phyloP scores from a whole-genome alignment of 2,113 vertebrate species.

The Cygnus atratus region DNA sequence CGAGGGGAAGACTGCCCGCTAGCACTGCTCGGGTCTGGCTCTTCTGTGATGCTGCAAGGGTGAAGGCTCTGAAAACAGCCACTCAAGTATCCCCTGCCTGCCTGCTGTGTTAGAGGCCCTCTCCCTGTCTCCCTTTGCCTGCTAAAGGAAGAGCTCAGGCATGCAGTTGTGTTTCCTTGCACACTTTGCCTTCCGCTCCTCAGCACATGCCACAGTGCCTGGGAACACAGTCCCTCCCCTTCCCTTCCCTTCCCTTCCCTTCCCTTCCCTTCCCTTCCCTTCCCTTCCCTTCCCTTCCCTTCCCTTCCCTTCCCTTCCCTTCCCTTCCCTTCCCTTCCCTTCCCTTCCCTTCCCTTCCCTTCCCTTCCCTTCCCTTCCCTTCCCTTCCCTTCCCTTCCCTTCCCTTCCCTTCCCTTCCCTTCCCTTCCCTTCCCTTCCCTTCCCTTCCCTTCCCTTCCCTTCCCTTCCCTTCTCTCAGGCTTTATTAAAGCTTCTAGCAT shows the following conservation, averaged over 20 bases:
- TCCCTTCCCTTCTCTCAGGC: neutral
- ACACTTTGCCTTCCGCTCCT: neutral
- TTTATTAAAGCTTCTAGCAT: constrained; percentile 63
- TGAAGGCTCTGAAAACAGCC: constrained; percentile 45
- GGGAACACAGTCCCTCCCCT: neutral
- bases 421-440: neutral
- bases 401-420: neutral
- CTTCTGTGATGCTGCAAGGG: constrained; percentile 55
- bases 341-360: neutral
- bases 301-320: neutral
- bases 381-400: neutral
- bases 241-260: neutral
- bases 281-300: neutral
- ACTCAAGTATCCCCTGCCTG: neutral
- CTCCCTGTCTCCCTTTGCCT: neutral
- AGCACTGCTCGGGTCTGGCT: neutral
- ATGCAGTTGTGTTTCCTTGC: neutral
- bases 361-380: neutral
- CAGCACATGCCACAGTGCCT: neutral
- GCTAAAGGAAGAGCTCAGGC: neutral
- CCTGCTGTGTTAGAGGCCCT: neutral
- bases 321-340: neutral
- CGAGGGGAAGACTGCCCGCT: constrained; percentile 40
- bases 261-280: neutral
- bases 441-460: neutral